phyloP scores from a whole-genome alignment of 2,888 invertebrate species.

The Trachelus iudaicus region DNA sequence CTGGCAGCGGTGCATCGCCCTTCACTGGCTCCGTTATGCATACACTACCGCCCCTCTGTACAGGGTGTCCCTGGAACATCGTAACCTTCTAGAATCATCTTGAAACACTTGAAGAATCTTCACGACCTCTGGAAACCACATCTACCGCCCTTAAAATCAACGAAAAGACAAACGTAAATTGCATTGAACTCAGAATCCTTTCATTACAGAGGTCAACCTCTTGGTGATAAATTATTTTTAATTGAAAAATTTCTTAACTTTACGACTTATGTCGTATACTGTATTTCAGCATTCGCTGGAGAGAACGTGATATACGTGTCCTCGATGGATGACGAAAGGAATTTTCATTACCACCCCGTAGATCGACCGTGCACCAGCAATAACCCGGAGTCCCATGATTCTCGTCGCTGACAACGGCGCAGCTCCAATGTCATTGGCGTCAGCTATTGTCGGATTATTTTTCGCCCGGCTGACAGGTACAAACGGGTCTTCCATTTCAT shows the following conservation, averaged over 20 bases:
- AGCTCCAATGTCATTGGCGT: slow-evolving; percentile 2
- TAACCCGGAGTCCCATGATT: background rate
- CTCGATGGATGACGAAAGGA: background rate
- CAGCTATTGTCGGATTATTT: background rate
- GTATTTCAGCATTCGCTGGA: background rate
- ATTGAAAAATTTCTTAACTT: too few relatives aligned
- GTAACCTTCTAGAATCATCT: background rate
- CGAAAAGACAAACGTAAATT: background rate
- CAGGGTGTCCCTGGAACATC: background rate
- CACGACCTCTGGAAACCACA: background rate
- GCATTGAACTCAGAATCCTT: background rate
- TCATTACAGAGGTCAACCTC: background rate
- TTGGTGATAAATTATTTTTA: background rate
- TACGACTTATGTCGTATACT: background rate
- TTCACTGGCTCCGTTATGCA: slow-evolving; percentile 45
- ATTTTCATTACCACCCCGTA: background rate
- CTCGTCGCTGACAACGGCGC: background rate
- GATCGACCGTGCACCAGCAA: background rate
- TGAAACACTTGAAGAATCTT: background rate
- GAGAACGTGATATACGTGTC: background rate
- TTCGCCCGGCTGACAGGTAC: background rate
- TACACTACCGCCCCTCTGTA: slow-evolving; percentile 37
- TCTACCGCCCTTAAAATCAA: background rate
- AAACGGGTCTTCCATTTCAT: background rate
- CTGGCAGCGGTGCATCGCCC: slow-evolving; percentile 57